phyloP scores from a whole-genome alignment of 2,797 vertebrate species.

The Synanceia verrucosa region DNA sequence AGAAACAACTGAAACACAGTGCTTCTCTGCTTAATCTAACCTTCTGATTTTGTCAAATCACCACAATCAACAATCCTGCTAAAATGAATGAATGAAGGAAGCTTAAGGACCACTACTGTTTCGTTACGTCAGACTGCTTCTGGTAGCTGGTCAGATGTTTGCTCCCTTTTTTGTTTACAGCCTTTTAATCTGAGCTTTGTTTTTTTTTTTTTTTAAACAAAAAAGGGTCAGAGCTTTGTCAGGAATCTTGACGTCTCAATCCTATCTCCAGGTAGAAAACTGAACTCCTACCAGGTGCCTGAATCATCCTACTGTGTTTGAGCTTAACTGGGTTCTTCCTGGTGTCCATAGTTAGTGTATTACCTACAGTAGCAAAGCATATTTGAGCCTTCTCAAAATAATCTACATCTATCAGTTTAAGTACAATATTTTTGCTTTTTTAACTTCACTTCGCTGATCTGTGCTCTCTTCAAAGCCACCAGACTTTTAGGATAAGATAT shows the following conservation, averaged over 20 bases:
- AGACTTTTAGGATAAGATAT: no score
- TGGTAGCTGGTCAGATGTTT: not conserved
- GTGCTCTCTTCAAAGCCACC: no score
- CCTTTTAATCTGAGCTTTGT: not conserved
- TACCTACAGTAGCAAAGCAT: not conserved
- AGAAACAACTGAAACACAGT: not conserved
- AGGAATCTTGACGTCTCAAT: not conserved
- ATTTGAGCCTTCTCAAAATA: no score
- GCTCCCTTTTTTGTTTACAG: conserved; percentile 3
- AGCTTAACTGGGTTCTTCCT: not conserved
- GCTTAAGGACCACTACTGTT: not conserved
- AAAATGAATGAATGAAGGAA: conserved; percentile 7
- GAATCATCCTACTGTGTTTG: not conserved
- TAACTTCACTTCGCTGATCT: no score
- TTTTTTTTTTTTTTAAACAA: not conserved
- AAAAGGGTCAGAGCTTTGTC: not conserved
- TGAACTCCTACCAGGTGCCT: not conserved
- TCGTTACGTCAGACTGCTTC: not conserved
- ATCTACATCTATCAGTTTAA: no score
- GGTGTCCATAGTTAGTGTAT: not conserved
- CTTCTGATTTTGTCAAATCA: not conserved
- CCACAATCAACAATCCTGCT: not conserved
- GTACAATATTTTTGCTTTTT: no score
- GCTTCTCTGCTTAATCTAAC: not conserved
- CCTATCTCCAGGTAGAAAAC: conserved; percentile 13